A percentile compares a stretch with the other conserved stretches of the same genome.
Conservation (phyloP, 2,888 invertebrate genomes). For the Blomia tropicalis region DNA sequence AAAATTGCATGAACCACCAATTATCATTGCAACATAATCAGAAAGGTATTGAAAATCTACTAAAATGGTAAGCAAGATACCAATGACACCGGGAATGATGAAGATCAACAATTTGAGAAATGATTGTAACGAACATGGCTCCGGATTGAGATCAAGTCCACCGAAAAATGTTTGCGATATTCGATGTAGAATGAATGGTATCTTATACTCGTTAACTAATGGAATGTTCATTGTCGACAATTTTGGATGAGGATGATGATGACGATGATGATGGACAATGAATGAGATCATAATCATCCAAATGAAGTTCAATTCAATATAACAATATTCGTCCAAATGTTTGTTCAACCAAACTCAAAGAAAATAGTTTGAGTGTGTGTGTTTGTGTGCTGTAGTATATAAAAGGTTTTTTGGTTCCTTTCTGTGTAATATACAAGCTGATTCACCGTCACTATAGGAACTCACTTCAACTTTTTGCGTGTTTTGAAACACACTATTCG, state of each 20-base stretch:
- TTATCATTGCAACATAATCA: neutral
- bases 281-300: no score
- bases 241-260: neutral
- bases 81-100: neutral
- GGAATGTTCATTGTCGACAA: conserved; percentile 20
- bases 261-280: neutral
- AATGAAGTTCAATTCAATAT: no score
- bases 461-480: no score
- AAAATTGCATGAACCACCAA: neutral
- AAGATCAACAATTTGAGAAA: neutral
- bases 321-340: no score
- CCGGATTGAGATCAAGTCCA: neutral
- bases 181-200: conserved; percentile 16
- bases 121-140: neutral
- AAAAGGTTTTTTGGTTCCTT: no score
- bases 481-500: no score
- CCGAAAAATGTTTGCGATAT: conserved; percentile 20
- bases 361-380: no score
- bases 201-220: conserved; percentile 21
- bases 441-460: no score
- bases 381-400: no score
- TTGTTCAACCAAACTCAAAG: no score
- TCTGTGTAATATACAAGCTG: no score
- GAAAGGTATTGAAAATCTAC: neutral
- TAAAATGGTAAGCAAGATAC: neutral